These are phyloP conservation scores for Amblyopsis hoosieri DNA, from an alignment of 2,797 vertebrate genomes.

Conservation along the genomic window DNA sequence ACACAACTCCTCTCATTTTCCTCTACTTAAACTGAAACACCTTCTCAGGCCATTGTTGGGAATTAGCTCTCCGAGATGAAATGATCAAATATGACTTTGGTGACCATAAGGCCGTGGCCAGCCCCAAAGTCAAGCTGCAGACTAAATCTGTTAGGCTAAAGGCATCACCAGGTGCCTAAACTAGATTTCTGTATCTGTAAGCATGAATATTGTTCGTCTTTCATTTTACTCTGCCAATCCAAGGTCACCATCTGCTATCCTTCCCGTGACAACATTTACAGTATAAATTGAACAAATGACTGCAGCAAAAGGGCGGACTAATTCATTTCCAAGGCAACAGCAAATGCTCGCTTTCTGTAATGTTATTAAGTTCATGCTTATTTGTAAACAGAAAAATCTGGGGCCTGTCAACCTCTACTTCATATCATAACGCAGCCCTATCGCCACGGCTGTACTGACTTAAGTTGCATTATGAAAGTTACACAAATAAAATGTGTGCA, in stretches of 20 bases:
- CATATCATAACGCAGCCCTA: conserved; percentile 11
- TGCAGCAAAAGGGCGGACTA: conserved; percentile 26
- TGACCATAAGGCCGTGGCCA: conserved; percentile 26
- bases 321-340: conserved; percentile 37
- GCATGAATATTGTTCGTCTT: conserved; percentile 53
- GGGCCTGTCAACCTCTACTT: conserved; percentile 19
- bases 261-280: conserved; percentile 20
- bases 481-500: conserved; percentile 32
- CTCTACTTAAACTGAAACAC: conserved; percentile 41
- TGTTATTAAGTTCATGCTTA: conserved; percentile 40
- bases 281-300: conserved; percentile 34
- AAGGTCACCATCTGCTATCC: conserved; percentile 73
- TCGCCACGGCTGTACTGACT: conserved; percentile 36
- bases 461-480: conserved; percentile 47
- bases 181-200: conserved; percentile 36
- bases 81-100: conserved; percentile 58
- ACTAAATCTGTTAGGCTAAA: conserved; percentile 42
- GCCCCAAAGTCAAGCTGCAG: conserved; percentile 15
- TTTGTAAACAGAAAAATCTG: conserved; percentile 15
- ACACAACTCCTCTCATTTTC: conserved; percentile 32
- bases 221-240: conserved; percentile 44
- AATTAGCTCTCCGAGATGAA: conserved; percentile 46
- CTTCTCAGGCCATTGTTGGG: conserved; percentile 52
- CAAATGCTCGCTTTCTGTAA: conserved; percentile 16
- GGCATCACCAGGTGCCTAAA: conserved; percentile 38